Base-by-base conservation (phyloP, 35 echinoderm and acorn worm species). In the Diadema setosum region DNA sequence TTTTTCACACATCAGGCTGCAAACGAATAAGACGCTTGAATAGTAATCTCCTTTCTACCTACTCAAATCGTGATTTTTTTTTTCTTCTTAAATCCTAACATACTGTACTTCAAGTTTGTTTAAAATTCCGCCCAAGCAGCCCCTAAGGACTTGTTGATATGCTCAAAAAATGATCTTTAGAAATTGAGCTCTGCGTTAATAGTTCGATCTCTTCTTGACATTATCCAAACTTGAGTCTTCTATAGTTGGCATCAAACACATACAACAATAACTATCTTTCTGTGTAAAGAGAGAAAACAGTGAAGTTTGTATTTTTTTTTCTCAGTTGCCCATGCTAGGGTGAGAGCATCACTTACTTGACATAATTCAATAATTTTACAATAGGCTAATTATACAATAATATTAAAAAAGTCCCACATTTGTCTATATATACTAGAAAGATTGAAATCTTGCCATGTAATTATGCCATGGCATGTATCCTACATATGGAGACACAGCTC, bases 311-410 rank as follows among this genome's bases (percentile, higher is more conserved):
- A n/a, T n/a, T n/a, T n/a, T n/a, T n/a, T n/a, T n/a, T n/a, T n/a
- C n/a, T n/a, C 35, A 21, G 73, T 44, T 44, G 73, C 73, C 37
- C n/a, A 35, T 44, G 40, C 40, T 14, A 78, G 73, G 37, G 73
- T 41, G 37, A 78, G 44, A 39, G 73, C 73, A 18, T 78, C 73
- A 78, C 73, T 78, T 78, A 78, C 44, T 78, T 44, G 73, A 78
- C 73, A 78, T 78, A 78, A 78, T 78, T 78, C 40, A 44, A 42
- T 78, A 78, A 78, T 41, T 78, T 78, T 78, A 78, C 73, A 78
- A 78, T 78, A 78, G 73, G 73, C 73, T 78, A 78, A 78, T 78
- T 42, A 78, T 78, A 78, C 73, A 78, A 78, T 78, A 78, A 78
- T 78, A 78, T 42, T 78, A 78, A 78, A 78, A 78, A 78, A 18